Base-by-base conservation (phyloP, 2,888 invertebrate species). In the Drosophila borealis region DNA sequence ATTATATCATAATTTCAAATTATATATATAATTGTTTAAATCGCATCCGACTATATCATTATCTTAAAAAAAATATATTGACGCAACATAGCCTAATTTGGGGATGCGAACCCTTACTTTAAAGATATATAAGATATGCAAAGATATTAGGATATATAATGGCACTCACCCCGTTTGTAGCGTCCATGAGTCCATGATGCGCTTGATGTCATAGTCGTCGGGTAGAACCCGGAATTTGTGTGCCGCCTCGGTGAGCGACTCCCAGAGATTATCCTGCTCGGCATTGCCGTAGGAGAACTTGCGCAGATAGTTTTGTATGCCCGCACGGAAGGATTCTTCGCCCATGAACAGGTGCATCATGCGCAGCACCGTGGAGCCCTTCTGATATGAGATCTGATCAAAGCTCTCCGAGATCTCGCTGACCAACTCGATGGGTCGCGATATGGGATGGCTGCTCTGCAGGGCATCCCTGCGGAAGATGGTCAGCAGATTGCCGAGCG, bases 301-400 rank as follows among this genome's bases (percentile, higher is more conserved):
- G 1, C 93, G 91, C 17, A 97, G 92, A 90, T 96, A 96, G 74
- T 94, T 94, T 64, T 94, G 94, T 11, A 96, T 93, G 10, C 96
- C 96, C 0, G 80, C 69, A 1, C 94, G 93, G 92, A 97, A 96
- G 14, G 95, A 94, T 0, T 94, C 93, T 50, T 96, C 95, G 0
- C 98, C 98, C 25, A 98, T 94, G 92, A 97, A 96, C 89, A 95
- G 93, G 78, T 95, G 95, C 96, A 98, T 97, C 98, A 99, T 99
- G 46, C 98, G 94, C 69, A 99, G 95, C 46, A 99, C 94, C 0
- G 95, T 94, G 0, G 97, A 95, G 0, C 97, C 97, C 92, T 97
- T 97, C 72, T 95, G 94, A 92, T 97, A 97, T 0, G 97, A 96
- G 36, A 97, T 97, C 59, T 95, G 94, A 91, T 97, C 97, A 91